Evolutionary conservation across 30 jellyfish, hydroid and myxozoan genomes (phyloP).

Genomic region (Morbakka virulenta): DNA sequence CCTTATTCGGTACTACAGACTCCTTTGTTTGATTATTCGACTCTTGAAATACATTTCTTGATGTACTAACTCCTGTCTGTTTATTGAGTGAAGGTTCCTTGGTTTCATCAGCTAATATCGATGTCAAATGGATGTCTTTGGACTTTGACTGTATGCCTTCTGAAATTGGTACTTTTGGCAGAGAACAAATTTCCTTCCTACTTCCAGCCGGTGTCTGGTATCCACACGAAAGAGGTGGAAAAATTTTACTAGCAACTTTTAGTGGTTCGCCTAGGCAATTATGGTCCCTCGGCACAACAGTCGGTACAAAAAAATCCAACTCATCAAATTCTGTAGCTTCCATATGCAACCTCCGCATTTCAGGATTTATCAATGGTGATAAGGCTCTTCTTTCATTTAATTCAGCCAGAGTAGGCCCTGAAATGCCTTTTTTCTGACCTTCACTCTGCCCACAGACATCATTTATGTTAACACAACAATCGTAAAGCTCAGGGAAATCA

Average conservation of each 20-base stretch:
- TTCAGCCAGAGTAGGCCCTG: slow-evolving; percentile 80
- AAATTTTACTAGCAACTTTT: slow-evolving; percentile 6
- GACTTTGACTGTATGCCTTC: not conserved
- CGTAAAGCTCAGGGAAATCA: slow-evolving; percentile 65
- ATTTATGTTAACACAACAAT: slow-evolving; percentile 60
- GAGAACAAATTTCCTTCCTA: not conserved
- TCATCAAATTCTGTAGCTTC: slow-evolving; percentile 56
- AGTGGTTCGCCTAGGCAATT: slow-evolving; percentile 36
- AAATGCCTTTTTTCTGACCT: not conserved
- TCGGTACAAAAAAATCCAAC: slow-evolving; percentile 18
- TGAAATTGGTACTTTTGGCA: not conserved
- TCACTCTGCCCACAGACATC: slow-evolving; percentile 65
- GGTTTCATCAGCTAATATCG: slow-evolving; percentile 37
- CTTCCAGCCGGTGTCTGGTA: not conserved
- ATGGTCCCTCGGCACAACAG: not conserved
- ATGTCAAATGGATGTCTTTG: slow-evolving; percentile 22
- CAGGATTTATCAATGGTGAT: slow-evolving; percentile 79
- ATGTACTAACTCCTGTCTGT: slow-evolving; percentile 59
- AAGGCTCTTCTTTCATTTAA: slow-evolving; percentile 69
- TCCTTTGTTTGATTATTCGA: not conserved
- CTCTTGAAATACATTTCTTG: not conserved
- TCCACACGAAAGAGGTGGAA: not conserved
- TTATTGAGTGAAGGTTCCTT: slow-evolving; percentile 20
- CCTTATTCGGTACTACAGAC: not conserved
- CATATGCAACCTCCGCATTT: slow-evolving; percentile 73